phyloP scores from a whole-genome alignment of 2,797 vertebrate species.

The Pelobates cultripes region DNA sequence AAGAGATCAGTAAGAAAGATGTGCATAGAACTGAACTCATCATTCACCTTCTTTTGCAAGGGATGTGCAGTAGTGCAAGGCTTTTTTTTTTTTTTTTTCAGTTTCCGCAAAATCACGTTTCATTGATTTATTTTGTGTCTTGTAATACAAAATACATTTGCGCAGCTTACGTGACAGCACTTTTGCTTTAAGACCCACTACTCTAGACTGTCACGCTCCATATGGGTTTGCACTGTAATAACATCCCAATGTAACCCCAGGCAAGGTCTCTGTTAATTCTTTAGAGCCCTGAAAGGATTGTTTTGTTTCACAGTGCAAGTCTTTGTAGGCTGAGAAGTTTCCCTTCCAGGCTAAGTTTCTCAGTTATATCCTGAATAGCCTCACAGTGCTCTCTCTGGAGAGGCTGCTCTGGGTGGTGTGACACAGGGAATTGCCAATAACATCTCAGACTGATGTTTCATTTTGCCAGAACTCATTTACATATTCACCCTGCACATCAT shows the following conservation, averaged over 20 bases:
- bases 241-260: conserved; percentile 46
- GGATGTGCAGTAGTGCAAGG: too few species aligned
- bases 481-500: conserved; percentile 74
- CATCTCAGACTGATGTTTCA: conserved; percentile 72
- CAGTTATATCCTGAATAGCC: conserved; percentile 60
- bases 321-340: conserved; percentile 65
- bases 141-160: too few species aligned
- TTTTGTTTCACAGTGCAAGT: conserved; percentile 60
- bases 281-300: conserved; percentile 62
- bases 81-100: too few species aligned
- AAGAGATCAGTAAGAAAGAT: too few species aligned
- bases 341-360: conserved; percentile 57
- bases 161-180: too few species aligned
- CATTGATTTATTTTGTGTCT: too few species aligned
- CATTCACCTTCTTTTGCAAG: too few species aligned
- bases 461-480: conserved; percentile 73
- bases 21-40: too few species aligned
- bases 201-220: conserved; percentile 15
- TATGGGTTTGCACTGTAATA: conserved; percentile 48
- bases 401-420: conserved; percentile 84
- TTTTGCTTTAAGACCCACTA: too few species aligned
- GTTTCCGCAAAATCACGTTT: too few species aligned
- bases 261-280: conserved; percentile 53
- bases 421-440: conserved; percentile 79
- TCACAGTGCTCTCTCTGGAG: conserved; percentile 67